Evolutionary conservation across 2,888 invertebrate genomes (phyloP).

Genomic region (Phyllotreta striolata): DNA sequence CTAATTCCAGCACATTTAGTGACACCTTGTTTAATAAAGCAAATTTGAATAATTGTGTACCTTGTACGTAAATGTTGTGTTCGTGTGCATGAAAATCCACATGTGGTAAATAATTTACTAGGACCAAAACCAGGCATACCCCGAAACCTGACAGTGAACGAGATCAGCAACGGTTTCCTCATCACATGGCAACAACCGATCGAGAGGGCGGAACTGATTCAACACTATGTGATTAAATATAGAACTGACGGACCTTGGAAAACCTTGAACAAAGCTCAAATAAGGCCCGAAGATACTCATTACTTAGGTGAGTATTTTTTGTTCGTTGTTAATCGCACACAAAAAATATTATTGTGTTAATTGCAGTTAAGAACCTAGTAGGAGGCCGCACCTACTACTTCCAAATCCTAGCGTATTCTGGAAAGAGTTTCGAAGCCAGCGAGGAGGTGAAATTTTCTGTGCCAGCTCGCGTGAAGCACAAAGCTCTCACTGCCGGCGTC

Average conservation of each 20-base stretch:
- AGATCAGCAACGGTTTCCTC: slow-evolving; percentile 88
- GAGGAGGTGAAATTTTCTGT: slow-evolving; percentile 89
- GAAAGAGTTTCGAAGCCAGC: slow-evolving; percentile 85
- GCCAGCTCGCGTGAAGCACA: slow-evolving; percentile 90
- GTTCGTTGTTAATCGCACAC: background rate
- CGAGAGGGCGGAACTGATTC: slow-evolving; percentile 78
- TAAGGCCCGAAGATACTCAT: slow-evolving; percentile 88
- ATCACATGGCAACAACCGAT: slow-evolving; percentile 89
- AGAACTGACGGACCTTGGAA: slow-evolving; percentile 90
- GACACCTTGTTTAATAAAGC: too few relatives aligned
- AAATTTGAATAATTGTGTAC: too few relatives aligned
- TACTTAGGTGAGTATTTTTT: slow-evolving; percentile 72
- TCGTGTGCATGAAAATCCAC: slow-evolving; percentile 7
- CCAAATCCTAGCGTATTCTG: slow-evolving; percentile 87
- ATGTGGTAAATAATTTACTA: slow-evolving; percentile 55
- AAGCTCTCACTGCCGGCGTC: slow-evolving; percentile 95
- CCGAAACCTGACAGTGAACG: slow-evolving; percentile 87
- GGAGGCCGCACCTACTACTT: slow-evolving; percentile 93
- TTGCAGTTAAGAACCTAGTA: slow-evolving; percentile 87
- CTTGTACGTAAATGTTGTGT: slow-evolving; percentile 10
- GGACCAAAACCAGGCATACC: slow-evolving; percentile 94
- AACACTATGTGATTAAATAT: slow-evolving; percentile 92
- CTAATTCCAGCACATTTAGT: too few relatives aligned
- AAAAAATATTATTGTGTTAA: slow-evolving; percentile 27
- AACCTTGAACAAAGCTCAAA: slow-evolving; percentile 85